These are phyloP conservation scores for Etheostoma spectabile DNA, from an alignment of 2,113 vertebrate genomes.

Conservation along the genomic window DNA sequence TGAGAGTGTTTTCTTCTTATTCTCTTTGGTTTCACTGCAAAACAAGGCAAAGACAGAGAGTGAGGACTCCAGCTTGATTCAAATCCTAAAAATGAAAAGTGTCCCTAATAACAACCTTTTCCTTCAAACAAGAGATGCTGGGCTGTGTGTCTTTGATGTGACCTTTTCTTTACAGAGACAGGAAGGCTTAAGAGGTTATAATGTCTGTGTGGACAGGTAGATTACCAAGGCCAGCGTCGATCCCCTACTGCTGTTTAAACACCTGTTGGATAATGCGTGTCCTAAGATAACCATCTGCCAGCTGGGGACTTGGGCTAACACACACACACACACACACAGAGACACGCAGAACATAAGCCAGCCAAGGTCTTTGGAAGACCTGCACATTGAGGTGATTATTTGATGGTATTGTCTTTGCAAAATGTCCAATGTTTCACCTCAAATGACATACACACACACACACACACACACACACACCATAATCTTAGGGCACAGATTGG, in stretches of 20 bases:
- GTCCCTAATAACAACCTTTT: slow-evolving; percentile 10
- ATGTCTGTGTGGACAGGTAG: slow-evolving; percentile 50
- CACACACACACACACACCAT: neutral
- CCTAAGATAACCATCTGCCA: slow-evolving; percentile 71
- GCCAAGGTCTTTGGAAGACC: slow-evolving; percentile 48
- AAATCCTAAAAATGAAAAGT: slow-evolving; percentile 15
- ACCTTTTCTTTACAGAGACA: slow-evolving; percentile 51
- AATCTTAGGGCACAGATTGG: slow-evolving; percentile 55
- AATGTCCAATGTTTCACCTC: slow-evolving; percentile 70
- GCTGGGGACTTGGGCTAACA: slow-evolving; percentile 60
- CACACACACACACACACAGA: slow-evolving; percentile 18
- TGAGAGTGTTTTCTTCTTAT: slow-evolving; percentile 86
- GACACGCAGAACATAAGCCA: slow-evolving; percentile 23
- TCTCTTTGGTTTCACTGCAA: slow-evolving; percentile 88
- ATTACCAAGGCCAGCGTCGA: slow-evolving; percentile 37
- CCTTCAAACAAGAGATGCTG: slow-evolving; percentile 13
- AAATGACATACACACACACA: slow-evolving; percentile 43
- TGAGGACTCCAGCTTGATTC: neutral
- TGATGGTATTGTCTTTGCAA: slow-evolving; percentile 54
- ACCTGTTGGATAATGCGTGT: slow-evolving; percentile 73
- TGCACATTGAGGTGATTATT: slow-evolving; percentile 52
- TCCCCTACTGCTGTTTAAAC: slow-evolving; percentile 71
- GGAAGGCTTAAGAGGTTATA: slow-evolving; percentile 35
- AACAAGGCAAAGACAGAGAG: slow-evolving; percentile 48
- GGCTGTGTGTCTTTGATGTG: slow-evolving; percentile 33